A percentile compares a stretch with the other conserved stretches of the same genome.
These are phyloP conservation scores for Andricus curvator DNA, from an alignment of 2,888 invertebrate species.

Conservation along the genomic window DNA sequence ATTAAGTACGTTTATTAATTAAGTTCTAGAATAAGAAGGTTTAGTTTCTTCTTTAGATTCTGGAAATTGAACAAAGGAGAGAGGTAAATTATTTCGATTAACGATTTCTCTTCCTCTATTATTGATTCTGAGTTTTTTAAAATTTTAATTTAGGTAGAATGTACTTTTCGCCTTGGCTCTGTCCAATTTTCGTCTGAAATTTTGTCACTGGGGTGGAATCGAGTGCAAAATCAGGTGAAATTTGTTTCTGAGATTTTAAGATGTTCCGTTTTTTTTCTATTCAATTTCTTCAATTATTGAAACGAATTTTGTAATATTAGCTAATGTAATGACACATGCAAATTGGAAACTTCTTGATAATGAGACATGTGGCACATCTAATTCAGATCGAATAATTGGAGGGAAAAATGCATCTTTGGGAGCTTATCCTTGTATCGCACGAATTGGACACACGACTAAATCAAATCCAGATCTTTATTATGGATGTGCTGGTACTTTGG, in stretches of 20 bases:
- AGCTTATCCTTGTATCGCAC: conserved; percentile 83
- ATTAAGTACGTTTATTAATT: neutral
- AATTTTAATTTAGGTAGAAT: neutral
- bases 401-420: conserved; percentile 82
- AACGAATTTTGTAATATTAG: conserved; percentile 9
- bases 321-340: conserved; percentile 71
- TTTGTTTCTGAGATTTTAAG: neutral
- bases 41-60: neutral
- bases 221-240: conserved; percentile 45
- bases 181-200: conserved; percentile 2
- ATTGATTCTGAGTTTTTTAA: neutral
- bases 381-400: conserved; percentile 82
- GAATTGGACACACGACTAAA: conserved; percentile 79
- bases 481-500: conserved; percentile 77
- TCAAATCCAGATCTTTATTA: conserved; percentile 55
- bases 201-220: conserved; percentile 22
- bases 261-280: neutral
- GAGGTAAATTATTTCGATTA: neutral
- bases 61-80: neutral
- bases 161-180: neutral
- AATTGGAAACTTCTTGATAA: conserved; percentile 79
- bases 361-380: conserved; percentile 81
- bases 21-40: neutral
- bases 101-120: neutral
- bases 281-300: neutral